Percentiles rank a stretch among this genome's conserved stretches.
Conservation (phyloP, 2,797 vertebrate genomes). For the Melanitta fusca region DNA sequence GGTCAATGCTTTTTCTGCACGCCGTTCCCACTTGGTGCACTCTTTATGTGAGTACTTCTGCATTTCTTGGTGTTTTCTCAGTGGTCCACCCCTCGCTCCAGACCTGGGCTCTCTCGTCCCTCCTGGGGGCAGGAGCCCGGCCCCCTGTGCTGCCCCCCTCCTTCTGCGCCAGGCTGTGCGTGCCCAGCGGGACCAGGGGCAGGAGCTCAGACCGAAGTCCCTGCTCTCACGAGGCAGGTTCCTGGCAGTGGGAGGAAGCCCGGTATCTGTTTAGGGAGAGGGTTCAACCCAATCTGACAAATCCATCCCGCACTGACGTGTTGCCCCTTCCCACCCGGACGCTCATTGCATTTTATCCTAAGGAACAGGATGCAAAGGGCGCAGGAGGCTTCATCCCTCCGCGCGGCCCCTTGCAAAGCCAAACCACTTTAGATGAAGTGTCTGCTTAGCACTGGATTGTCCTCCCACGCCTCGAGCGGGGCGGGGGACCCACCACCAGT, state of each 20-base stretch:
- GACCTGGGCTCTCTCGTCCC: background rate
- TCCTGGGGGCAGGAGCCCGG: background rate
- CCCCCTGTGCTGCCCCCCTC: background rate
- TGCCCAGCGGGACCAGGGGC: background rate
- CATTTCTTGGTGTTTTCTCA: background rate
- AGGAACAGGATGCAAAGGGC: background rate
- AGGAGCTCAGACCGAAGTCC: background rate
- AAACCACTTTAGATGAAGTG: background rate
- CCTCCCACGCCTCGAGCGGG: background rate
- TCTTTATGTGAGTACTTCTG: constrained; percentile 24
- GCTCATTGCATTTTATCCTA: fast-evolving
- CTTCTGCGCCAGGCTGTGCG: fast-evolving
- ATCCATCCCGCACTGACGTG: background rate
- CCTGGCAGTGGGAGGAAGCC: background rate
- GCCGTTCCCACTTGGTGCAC: background rate
- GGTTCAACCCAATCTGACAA: background rate
- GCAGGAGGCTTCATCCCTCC: background rate
- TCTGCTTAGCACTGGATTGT: constrained; percentile 26
- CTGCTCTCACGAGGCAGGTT: background rate
- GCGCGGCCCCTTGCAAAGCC: background rate
- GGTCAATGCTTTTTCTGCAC: background rate
- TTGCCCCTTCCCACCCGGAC: background rate
- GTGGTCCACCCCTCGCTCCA: background rate
- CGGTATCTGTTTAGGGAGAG: background rate
- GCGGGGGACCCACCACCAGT: background rate